A percentile compares a stretch with the other conserved stretches of the same genome.
Conservation (phyloP, 1,140 invertebrate species). For the Drosophila insularis region DNA sequence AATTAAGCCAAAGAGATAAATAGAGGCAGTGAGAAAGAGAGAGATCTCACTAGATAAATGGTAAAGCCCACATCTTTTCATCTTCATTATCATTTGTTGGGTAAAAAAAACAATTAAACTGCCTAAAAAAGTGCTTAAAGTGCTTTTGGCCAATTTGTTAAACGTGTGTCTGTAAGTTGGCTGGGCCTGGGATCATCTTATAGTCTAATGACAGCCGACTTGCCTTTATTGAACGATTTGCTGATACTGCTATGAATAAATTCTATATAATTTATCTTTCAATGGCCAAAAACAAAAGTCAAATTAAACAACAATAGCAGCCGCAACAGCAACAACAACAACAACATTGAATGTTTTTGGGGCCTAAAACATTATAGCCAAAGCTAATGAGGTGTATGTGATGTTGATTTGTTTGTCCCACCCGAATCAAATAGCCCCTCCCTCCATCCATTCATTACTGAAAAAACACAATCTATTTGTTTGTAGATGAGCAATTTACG, state of each 20-base stretch:
- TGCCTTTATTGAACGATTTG: constrained; percentile 59
- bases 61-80: neutral
- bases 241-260: constrained; percentile 51
- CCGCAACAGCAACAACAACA: neutral
- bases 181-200: neutral
- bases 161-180: constrained; percentile 20
- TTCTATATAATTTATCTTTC: constrained; percentile 71
- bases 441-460: constrained; percentile 8
- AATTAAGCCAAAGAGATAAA: constrained; percentile 45
- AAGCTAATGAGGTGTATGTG: constrained; percentile 14
- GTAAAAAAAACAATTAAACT: constrained; percentile 48
- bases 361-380: constrained; percentile 4
- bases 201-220: constrained; percentile 1
- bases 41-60: constrained; percentile 4
- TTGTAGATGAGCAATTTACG: constrained; percentile 50
- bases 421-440: neutral
- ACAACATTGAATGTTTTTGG: constrained; percentile 18
- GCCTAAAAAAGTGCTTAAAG: constrained; percentile 57
- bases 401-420: constrained; percentile 13
- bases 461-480: constrained; percentile 38
- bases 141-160: constrained; percentile 61
- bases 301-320: constrained; percentile 56
- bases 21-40: neutral
- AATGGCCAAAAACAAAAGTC: constrained; percentile 58
- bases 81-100: constrained; percentile 49